Conservation (phyloP, 2,888 invertebrate species). For the Mesochorus sp. region DNA sequence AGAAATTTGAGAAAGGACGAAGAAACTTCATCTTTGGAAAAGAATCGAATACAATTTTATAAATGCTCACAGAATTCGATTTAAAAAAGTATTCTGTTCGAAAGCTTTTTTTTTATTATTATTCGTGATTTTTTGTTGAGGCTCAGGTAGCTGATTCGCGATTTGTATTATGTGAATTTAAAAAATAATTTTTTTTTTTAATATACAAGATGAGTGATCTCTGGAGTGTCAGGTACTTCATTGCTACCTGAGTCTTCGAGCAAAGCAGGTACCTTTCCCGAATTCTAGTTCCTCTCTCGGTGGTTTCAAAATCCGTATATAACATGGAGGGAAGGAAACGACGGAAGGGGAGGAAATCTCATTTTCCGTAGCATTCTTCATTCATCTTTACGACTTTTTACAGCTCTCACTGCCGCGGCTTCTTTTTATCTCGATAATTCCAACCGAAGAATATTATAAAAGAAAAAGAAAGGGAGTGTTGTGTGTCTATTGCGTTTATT, state of each 20-base stretch:
- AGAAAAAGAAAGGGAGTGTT: too few species aligned
- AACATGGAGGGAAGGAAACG: too few species aligned
- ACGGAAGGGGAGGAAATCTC: background rate
- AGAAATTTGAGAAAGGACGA: background rate
- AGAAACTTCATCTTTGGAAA: too few species aligned
- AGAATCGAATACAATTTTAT: too few species aligned
- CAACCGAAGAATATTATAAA: background rate
- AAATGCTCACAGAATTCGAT: too few species aligned
- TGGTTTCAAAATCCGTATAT: too few species aligned
- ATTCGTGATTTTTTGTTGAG: too few species aligned
- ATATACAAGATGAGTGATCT: background rate
- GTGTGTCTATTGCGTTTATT: too few species aligned
- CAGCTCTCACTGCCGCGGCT: background rate
- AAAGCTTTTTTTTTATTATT: too few species aligned
- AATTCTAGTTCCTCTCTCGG: background rate
- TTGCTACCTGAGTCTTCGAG: constrained; percentile 4
- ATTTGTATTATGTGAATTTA: background rate
- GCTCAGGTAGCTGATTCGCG: too few species aligned
- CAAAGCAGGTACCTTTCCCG: constrained; percentile 1
- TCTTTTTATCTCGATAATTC: background rate
- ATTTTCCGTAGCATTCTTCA: background rate
- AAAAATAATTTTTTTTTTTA: background rate
- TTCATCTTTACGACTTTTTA: constrained; percentile 9
- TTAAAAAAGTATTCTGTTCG: too few species aligned
- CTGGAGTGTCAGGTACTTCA: constrained; percentile 10